Evolutionary conservation across 2,113 vertebrate genomes (phyloP), one percentile per base, ranked within the genome.

Genomic region (Lophius piscatorius): DNA sequence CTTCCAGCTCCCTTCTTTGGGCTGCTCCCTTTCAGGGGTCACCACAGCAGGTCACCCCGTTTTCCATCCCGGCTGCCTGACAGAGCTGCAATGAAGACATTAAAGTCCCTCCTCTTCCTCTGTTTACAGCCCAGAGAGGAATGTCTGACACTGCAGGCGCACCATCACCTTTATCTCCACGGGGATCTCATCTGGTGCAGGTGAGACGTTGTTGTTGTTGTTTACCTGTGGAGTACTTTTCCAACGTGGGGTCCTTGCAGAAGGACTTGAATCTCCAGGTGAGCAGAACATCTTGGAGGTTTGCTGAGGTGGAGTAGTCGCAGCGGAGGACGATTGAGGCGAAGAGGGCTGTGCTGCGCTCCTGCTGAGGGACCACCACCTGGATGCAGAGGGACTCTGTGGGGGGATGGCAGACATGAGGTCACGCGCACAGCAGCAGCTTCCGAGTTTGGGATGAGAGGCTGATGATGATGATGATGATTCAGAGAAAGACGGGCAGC

Each of bases 251-350:
- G 70, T 99, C 97, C 82, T 93, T 95, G 90, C 97, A 99, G 91
- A 96, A 99, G 59, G 95, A 94, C 86, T 98, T 99, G 89, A 42
- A 99, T 52, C 70, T 90, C 97, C 97, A 99, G 1, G 92, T 96
- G 88, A 98, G 88, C 17, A 95, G 76, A 16, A 98, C 94, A 0
- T 94, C 92, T 65, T 97, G 95, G 36, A 84, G 76, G 71, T 70
- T 92, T 0, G 93, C 93, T 0, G 96, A 97, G 23, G 97, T 99
- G 79, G 93, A 93, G 29, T 92, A 99, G 59, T 99, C 97, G 78
- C 97, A 99, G 44, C 86, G 92, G 22, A 99, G 90, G 28, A 70
- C 49, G 9, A 98, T 61, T 0, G 85, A 88, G 40, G 92, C 93
- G 64, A 99, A 99, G 26, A 99, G 87, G 11, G 89, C 74, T 4